Percentiles rank a stretch among this genome's conserved stretches.
phyloP scores from a whole-genome alignment of 1,140 invertebrate species.

The Lordiphosa clarofinis region DNA sequence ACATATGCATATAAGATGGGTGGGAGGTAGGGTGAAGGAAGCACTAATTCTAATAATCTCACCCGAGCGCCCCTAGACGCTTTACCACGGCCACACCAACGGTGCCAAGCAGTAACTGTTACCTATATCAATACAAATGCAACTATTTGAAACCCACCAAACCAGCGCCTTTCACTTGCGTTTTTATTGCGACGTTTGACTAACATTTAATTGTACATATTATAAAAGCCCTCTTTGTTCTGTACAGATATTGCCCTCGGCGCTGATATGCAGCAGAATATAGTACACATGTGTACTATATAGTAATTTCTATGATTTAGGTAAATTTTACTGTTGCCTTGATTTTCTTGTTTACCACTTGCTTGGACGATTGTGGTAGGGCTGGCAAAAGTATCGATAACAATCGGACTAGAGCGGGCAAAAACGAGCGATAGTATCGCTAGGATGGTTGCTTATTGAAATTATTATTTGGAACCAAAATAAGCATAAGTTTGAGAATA shows the following conservation, averaged over 20 bases:
- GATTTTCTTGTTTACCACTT: conserved; percentile 2
- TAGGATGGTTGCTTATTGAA: too few species aligned
- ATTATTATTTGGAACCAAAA: too few species aligned
- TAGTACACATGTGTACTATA: background rate
- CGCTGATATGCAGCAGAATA: too few species aligned
- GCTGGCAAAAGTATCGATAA: conserved; percentile 1
- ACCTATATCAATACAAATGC: conserved; percentile 9
- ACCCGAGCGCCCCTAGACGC: conserved; percentile 8
- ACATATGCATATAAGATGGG: conserved; percentile 1
- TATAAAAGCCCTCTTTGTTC: too few species aligned
- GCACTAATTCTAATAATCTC: background rate
- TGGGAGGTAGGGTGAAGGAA: background rate
- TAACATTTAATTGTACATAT: background rate
- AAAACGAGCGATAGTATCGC: background rate
- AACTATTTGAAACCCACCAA: conserved; percentile 1
- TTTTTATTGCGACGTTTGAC: conserved; percentile 1
- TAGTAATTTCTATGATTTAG: background rate
- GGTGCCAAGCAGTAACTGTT: conserved; percentile 13
- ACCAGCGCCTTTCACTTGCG: conserved; percentile 11
- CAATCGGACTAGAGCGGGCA: background rate
- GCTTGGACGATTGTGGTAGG: background rate
- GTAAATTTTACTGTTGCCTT: background rate
- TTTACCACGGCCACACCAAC: background rate
- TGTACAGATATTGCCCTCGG: too few species aligned
- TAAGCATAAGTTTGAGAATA: too few species aligned